phyloP scores from a whole-genome alignment of 2,797 vertebrate species.

The Hephaestus fuliginosus region DNA sequence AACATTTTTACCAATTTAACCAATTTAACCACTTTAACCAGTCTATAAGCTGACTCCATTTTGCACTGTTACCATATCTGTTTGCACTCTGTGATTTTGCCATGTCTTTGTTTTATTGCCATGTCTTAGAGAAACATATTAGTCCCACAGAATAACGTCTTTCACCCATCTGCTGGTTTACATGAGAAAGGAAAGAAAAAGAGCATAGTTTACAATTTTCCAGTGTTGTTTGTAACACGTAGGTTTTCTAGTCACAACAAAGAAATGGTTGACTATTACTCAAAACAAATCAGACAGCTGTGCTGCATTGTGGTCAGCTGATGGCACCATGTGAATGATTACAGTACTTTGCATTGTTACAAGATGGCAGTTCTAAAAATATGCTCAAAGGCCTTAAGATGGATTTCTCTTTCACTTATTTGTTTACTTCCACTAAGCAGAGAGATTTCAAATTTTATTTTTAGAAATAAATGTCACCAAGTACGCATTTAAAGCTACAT shows the following conservation, averaged over 20 bases:
- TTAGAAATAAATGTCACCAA: background rate
- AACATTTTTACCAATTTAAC: no score
- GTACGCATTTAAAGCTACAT: background rate
- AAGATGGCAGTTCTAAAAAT: background rate
- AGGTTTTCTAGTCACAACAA: slow-evolving; percentile 7
- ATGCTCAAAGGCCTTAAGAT: background rate
- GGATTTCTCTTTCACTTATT: background rate
- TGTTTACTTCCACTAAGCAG: background rate
- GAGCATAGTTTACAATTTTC: background rate
- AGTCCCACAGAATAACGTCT: slow-evolving; percentile 1
- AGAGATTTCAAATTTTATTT: background rate
- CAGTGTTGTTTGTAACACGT: background rate
- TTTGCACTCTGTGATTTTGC: no score
- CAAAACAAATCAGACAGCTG: background rate
- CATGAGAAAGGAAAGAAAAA: background rate
- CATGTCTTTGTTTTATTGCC: no score
- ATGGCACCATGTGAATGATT: background rate
- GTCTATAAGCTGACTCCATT: no score
- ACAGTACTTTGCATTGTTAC: background rate
- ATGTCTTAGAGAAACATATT: no score
- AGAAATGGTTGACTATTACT: background rate
- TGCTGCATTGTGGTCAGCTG: background rate
- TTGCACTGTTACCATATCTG: no score
- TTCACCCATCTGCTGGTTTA: slow-evolving; percentile 10
- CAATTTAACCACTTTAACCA: no score